Evolutionary conservation across 2,113 vertebrate species (phyloP).

Genomic region (Ammodytes dubius): DNA sequence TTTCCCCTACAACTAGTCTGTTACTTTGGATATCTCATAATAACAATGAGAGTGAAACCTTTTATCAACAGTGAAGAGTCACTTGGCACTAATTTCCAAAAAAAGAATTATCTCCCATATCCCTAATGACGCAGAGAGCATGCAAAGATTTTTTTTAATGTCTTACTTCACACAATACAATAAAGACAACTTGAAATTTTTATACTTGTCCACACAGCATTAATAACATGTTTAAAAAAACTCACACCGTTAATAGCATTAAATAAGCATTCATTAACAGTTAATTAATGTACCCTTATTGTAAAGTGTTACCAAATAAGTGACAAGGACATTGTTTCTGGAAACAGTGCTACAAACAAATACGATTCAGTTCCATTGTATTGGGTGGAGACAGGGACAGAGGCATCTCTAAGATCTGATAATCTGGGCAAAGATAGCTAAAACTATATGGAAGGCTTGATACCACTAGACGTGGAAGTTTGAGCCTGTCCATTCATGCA

Average conservation of each 20-base stretch:
- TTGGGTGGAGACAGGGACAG: neutral
- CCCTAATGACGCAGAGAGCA: neutral
- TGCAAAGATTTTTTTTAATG: neutral
- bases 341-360: neutral
- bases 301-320: too few species aligned
- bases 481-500: neutral
- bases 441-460: neutral
- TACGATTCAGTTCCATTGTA: neutral
- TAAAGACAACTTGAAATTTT: too few species aligned
- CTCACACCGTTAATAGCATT: too few species aligned
- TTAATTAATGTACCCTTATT: too few species aligned
- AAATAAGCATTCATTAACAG: too few species aligned
- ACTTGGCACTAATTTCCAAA: neutral
- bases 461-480: neutral
- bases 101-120: neutral
- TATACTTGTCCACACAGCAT: neutral
- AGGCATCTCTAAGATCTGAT: neutral
- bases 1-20: conserved; percentile 10
- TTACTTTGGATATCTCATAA: neutral
- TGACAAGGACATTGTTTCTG: neutral
- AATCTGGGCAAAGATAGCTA: neutral
- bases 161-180: neutral
- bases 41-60: neutral
- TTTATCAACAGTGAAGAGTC: neutral
- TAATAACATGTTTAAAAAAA: too few species aligned